Evolutionary conservation across 2,888 invertebrate species (phyloP).

Genomic region (Miltochrista miniata): DNA sequence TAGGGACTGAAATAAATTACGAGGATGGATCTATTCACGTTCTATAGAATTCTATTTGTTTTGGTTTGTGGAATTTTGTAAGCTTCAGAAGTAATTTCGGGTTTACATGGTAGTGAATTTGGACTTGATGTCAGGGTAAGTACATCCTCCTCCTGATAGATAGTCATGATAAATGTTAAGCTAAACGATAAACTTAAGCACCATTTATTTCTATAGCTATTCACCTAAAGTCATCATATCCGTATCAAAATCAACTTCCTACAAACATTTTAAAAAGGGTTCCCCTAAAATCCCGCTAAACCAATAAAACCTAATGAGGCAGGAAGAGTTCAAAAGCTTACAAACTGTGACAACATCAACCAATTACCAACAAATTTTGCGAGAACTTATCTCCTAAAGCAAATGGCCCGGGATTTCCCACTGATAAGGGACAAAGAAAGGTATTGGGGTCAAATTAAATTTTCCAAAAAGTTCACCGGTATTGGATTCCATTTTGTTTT

Average conservation of each 20-base stretch:
- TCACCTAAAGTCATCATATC: no score
- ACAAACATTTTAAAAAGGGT: not conserved
- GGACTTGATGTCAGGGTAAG: no score
- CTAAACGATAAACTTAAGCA: no score
- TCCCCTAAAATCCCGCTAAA: not conserved
- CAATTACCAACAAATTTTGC: slow-evolving; percentile 38
- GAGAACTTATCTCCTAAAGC: slow-evolving; percentile 24
- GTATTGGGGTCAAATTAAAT: slow-evolving; percentile 31
- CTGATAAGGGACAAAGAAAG: slow-evolving; percentile 27
- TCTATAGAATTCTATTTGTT: no score
- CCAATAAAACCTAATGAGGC: slow-evolving; percentile 12
- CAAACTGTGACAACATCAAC: slow-evolving; percentile 23
- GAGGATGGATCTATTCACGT: not conserved
- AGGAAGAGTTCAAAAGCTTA: slow-evolving; percentile 13
- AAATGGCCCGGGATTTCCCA: slow-evolving; percentile 23
- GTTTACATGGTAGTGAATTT: no score
- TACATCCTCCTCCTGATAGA: no score
- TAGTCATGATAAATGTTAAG: no score
- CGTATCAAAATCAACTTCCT: no score
- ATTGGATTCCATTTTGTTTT: slow-evolving; percentile 17
- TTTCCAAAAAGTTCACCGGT: slow-evolving; percentile 28
- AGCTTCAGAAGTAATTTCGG: no score
- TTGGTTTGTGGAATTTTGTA: no score
- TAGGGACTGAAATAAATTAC: slow-evolving; percentile 9
- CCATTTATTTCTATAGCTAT: no score